Conservation (phyloP, 2,113 vertebrate species). For the Cottus gobio region DNA sequence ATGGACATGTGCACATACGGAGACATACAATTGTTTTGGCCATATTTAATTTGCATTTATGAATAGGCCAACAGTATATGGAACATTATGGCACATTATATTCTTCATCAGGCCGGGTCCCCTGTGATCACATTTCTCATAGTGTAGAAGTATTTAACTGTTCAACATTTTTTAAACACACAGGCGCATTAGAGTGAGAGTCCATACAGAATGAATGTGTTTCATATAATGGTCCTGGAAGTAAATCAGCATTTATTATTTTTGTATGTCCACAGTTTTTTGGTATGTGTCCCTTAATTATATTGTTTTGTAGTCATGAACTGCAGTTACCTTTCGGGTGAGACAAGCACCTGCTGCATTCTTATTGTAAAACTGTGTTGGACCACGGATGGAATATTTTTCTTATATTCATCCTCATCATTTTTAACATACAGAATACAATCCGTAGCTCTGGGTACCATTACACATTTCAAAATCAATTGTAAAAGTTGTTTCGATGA, state of each 20-base stretch:
- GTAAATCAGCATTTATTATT: slow-evolving; percentile 16
- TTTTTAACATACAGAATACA: slow-evolving; percentile 10
- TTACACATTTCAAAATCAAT: slow-evolving; percentile 22
- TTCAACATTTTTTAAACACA: slow-evolving; percentile 31
- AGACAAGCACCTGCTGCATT: slow-evolving; percentile 14
- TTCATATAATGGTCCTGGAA: slow-evolving; percentile 13
- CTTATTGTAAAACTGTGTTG: slow-evolving; percentile 3
- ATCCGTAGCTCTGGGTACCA: slow-evolving; percentile 5
- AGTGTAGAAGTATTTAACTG: slow-evolving; percentile 46
- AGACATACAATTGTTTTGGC: slow-evolving; percentile 27
- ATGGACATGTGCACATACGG: background rate
- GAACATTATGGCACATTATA: slow-evolving; percentile 63
- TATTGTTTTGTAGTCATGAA: slow-evolving; percentile 9
- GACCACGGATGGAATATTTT: slow-evolving; percentile 14
- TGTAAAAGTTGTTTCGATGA: slow-evolving; percentile 30
- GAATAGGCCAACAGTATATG: slow-evolving; percentile 48
- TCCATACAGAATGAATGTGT: slow-evolving; percentile 22
- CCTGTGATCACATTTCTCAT: slow-evolving; percentile 36
- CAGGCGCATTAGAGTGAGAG: background rate
- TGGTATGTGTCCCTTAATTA: background rate
- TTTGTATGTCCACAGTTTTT: background rate
- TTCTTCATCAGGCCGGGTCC: slow-evolving; percentile 56
- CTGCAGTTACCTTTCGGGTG: slow-evolving; percentile 12
- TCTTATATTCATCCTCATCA: slow-evolving; percentile 21
- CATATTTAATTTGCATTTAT: slow-evolving; percentile 67